phyloP scores from a whole-genome alignment of 2,113 vertebrate species.

The Thoracochromis brauschi region DNA sequence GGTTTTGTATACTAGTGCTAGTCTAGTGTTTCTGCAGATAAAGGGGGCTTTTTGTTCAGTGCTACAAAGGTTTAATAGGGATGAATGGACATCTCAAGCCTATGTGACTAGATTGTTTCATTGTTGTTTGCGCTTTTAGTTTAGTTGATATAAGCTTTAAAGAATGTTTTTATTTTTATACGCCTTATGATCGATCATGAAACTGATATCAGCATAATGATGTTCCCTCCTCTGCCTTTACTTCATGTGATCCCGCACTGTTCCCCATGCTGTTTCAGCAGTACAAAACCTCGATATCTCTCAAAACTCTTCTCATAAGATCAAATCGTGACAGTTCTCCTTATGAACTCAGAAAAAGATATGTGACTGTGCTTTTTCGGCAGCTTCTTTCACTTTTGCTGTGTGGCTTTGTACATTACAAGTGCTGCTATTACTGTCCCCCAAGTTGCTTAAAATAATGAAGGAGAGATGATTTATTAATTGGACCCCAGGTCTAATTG shows the following conservation, averaged over 20 bases:
- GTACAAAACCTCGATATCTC: not conserved
- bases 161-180: not conserved
- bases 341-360: not conserved
- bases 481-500: conserved; percentile 25
- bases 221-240: not conserved
- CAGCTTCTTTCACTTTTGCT: not conserved
- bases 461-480: conserved; percentile 28
- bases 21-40: not conserved
- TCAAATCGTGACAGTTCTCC: not conserved
- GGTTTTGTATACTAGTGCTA: not conserved
- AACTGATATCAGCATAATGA: not conserved
- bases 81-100: not conserved
- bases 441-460: conserved; percentile 20
- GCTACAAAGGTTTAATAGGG: not conserved
- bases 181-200: not conserved
- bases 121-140: not conserved
- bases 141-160: not conserved
- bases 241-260: not conserved
- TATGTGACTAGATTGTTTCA: not conserved
- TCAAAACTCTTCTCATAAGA: not conserved
- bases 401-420: not conserved
- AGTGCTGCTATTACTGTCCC: not conserved
- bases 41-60: not conserved
- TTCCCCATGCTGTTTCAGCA: not conserved
- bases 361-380: not conserved